phyloP scores from a whole-genome alignment of 2,113 vertebrate genomes.

The Anhinga rufa region DNA sequence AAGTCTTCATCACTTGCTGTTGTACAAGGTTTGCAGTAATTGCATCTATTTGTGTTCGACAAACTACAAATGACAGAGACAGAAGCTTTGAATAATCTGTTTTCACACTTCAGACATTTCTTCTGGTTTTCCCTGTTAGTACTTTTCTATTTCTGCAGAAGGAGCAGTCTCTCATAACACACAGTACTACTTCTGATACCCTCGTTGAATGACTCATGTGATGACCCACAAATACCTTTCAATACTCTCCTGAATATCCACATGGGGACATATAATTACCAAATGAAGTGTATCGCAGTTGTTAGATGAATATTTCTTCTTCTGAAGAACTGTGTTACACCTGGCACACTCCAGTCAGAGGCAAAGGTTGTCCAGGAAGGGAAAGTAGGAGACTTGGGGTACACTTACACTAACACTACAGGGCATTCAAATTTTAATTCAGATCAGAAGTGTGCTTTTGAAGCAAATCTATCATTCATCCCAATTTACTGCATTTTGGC shows the following conservation, averaged over 20 bases:
- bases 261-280: neutral
- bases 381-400: fast-evolving
- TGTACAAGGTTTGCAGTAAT: neutral
- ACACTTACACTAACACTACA: neutral
- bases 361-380: neutral
- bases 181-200: neutral
- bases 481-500: neutral
- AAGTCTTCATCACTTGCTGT: neutral
- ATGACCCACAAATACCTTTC: neutral
- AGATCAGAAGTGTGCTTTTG: neutral
- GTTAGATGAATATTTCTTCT: neutral
- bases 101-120: neutral
- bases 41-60: fast-evolving
- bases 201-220: neutral
- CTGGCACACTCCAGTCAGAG: neutral
- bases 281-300: neutral
- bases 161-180: neutral
- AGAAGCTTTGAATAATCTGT: neutral
- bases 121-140: neutral
- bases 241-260: neutral
- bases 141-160: neutral
- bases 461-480: neutral
- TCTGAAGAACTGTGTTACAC: neutral
- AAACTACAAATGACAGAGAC: neutral
- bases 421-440: neutral